Percentiles rank a stretch among this genome's conserved stretches.
These are phyloP conservation scores for Nibea albiflora DNA, from an alignment of 2,113 vertebrate genomes.

Conservation along the genomic window DNA sequence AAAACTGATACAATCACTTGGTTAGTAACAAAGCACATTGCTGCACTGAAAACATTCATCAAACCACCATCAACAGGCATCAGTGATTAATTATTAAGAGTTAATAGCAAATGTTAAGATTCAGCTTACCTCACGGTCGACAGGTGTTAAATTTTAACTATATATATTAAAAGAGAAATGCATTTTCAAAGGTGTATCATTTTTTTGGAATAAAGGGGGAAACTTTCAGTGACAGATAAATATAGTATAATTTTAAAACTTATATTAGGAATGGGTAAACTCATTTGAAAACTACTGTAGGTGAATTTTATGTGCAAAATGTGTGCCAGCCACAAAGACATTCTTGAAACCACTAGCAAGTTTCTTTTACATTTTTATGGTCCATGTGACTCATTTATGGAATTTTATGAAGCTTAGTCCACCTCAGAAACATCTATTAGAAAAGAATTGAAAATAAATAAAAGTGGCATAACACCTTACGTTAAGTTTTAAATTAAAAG, in stretches of 20 bases:
- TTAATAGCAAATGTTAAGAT: slow-evolving; percentile 40
- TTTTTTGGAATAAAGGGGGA: slow-evolving; percentile 23
- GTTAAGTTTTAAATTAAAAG: slow-evolving; percentile 71
- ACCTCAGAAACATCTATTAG: slow-evolving; percentile 38
- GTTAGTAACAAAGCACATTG: slow-evolving; percentile 74
- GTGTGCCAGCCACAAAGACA: slow-evolving; percentile 78
- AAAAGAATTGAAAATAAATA: slow-evolving; percentile 75
- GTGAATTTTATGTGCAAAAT: slow-evolving; percentile 70
- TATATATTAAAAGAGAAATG: slow-evolving; percentile 39
- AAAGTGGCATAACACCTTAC: slow-evolving; percentile 75
- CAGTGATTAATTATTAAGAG: slow-evolving; percentile 56
- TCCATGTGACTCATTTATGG: slow-evolving; percentile 33
- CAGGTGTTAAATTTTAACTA: slow-evolving; percentile 42
- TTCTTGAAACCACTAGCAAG: slow-evolving; percentile 34
- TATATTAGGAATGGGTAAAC: slow-evolving; percentile 61
- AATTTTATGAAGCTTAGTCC: slow-evolving; percentile 30
- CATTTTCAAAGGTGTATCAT: slow-evolving; percentile 41
- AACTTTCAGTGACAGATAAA: slow-evolving; percentile 67
- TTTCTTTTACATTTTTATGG: slow-evolving; percentile 26
- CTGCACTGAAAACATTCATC: slow-evolving; percentile 66
- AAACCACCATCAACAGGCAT: slow-evolving; percentile 59
- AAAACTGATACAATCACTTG: slow-evolving; percentile 72
- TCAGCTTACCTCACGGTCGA: slow-evolving; percentile 52
- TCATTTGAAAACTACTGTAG: slow-evolving; percentile 42
- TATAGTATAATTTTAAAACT: slow-evolving; percentile 52